These are phyloP conservation scores for Oophaga sylvatica DNA, from an alignment of 2,797 vertebrate species.

Conservation along the genomic window DNA sequence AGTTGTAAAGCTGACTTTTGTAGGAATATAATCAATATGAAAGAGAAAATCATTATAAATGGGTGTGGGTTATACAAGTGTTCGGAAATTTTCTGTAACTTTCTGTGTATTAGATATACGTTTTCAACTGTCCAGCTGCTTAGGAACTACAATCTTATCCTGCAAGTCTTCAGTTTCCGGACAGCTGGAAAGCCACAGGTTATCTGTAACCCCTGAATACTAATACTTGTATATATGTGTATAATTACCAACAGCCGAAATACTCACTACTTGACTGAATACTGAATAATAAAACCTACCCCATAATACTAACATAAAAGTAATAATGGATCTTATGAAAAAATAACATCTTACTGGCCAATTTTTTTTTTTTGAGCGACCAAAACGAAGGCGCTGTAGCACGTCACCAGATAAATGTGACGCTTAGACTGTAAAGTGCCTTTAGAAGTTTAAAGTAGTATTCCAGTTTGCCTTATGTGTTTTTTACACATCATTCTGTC, in stretches of 20 bases:
- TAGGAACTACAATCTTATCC: conserved; percentile 12
- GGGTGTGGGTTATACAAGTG: not conserved
- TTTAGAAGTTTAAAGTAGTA: no score
- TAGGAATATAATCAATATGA: not conserved
- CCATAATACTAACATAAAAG: not conserved
- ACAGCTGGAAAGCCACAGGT: conserved; percentile 18
- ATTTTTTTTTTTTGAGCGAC: no score
- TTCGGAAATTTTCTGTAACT: not conserved
- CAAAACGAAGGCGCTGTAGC: no score
- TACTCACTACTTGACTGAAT: not conserved
- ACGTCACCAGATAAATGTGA: no score
- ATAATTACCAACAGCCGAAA: not conserved
- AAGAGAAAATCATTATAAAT: conserved; percentile 11
- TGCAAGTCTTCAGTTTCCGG: not conserved
- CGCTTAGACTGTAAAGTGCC: no score
- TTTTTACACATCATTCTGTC: no score
- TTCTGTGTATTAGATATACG: not conserved
- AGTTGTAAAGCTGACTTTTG: not conserved
- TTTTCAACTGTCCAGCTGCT: conserved; percentile 8
- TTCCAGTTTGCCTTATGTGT: no score
- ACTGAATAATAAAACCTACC: not conserved
- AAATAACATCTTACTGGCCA: not conserved
- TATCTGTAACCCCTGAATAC: not conserved
- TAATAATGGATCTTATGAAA: not conserved
- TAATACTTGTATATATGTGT: not conserved